A percentile compares a stretch with the other conserved stretches of the same genome.
Evolutionary conservation across 2,113 vertebrate genomes (phyloP).

Genomic region (Hippoglossus stenolepis): DNA sequence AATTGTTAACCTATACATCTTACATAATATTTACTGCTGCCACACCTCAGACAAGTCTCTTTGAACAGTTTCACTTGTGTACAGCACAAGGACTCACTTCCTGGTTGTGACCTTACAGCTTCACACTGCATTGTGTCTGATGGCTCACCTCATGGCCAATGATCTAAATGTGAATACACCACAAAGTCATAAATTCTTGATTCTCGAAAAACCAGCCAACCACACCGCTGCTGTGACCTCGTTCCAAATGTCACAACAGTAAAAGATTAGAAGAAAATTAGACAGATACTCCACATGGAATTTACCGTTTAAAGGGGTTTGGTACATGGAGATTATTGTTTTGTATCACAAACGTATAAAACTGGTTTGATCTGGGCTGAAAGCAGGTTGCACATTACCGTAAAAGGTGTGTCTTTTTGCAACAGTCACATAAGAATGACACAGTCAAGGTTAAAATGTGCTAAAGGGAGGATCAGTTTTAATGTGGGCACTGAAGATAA

Average conservation of each 20-base stretch:
- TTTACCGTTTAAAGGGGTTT: not conserved
- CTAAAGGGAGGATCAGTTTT: not conserved
- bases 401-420: not conserved
- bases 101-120: not conserved
- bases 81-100: not conserved
- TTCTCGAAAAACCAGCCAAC: not conserved
- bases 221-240: not conserved
- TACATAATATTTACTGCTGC: not conserved
- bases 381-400: not conserved
- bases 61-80: not conserved
- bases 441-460: not conserved
- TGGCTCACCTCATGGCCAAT: not conserved
- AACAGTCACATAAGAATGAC: not conserved
- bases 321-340: too few species aligned
- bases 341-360: not conserved
- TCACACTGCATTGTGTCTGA: too few species aligned
- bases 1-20: not conserved
- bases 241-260: not conserved
- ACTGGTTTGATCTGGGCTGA: not conserved
- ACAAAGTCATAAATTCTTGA: not conserved
- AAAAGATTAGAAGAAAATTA: not conserved
- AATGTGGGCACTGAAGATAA: conserved; percentile 14
- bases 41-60: not conserved
- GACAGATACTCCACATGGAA: not conserved
- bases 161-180: not conserved